These are phyloP conservation scores for Stegophylla sp. DNA, from an alignment of 2,888 invertebrate species.

Conservation along the genomic window DNA sequence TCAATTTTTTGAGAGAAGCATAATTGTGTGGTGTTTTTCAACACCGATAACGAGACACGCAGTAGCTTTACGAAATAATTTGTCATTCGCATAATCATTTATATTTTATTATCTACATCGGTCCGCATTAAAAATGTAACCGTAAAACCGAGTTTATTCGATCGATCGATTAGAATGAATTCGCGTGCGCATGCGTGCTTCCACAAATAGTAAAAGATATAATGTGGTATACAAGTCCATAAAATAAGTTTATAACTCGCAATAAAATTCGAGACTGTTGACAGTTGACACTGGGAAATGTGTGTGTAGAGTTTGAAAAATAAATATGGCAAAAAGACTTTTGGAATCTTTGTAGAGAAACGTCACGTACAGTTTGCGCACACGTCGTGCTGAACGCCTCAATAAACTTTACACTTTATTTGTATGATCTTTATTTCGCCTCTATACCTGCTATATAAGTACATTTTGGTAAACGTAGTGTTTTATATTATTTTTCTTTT, in stretches of 20 bases:
- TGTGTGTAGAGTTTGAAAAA: not conserved
- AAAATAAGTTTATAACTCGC: not conserved
- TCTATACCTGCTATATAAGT: not conserved
- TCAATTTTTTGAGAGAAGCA: too few species aligned
- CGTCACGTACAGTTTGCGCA: constrained; percentile 37
- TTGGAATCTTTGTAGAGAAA: constrained; percentile 22
- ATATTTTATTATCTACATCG: too few species aligned
- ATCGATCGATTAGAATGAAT: not conserved
- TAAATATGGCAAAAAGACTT: not conserved
- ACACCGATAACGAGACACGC: too few species aligned
- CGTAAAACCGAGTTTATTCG: not conserved
- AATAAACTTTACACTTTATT: constrained; percentile 31
- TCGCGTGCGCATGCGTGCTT: not conserved
- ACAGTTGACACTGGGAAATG: not conserved
- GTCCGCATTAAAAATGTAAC: too few species aligned
- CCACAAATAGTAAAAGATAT: not conserved
- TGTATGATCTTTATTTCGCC: constrained; percentile 25
- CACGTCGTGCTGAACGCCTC: constrained; percentile 9
- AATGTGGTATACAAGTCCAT: not conserved
- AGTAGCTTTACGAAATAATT: too few species aligned
- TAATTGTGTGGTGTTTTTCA: too few species aligned
- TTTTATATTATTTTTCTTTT: constrained; percentile 1
- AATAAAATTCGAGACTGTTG: not conserved
- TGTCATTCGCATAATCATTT: too few species aligned
- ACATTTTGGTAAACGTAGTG: not conserved